A percentile compares a stretch with the other conserved stretches of the same genome.
Conservation (phyloP, 2,888 invertebrate genomes). For the Drosophila nigricruria region DNA sequence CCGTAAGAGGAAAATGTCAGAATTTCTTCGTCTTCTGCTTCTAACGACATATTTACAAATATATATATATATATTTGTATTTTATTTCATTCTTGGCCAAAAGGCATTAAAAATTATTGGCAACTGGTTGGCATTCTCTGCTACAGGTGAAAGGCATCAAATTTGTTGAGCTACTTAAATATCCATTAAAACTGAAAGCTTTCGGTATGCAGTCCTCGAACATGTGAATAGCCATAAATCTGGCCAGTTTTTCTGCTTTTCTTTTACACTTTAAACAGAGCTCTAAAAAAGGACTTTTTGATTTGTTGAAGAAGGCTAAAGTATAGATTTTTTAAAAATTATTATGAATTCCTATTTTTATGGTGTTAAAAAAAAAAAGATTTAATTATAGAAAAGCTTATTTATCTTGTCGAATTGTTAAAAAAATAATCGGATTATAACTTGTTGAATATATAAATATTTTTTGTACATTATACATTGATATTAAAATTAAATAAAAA, state of each 20-base stretch:
- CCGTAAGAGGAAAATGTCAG: conserved; percentile 26
- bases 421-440: too few species aligned
- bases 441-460: too few species aligned
- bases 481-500: too few species aligned
- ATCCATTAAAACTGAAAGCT: conserved; percentile 22
- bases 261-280: not conserved
- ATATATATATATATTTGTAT: conserved; percentile 15
- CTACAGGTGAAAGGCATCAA: conserved; percentile 11
- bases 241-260: not conserved
- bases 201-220: not conserved
- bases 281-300: too few species aligned
- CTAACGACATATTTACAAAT: not conserved
- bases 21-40: conserved; percentile 29
- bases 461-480: too few species aligned
- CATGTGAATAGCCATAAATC: not conserved
- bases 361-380: too few species aligned
- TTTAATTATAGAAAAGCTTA: too few species aligned
- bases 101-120: conserved; percentile 36
- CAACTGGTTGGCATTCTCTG: conserved; percentile 16
- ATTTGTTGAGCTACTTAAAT: conserved; percentile 14
- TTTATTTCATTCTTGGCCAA: conserved; percentile 9
- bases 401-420: too few species aligned
- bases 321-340: too few species aligned
- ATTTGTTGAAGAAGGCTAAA: too few species aligned
- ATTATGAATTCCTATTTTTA: too few species aligned